Base-by-base conservation (phyloP, 2,113 vertebrate genomes). In the Eurystomus gularis region DNA sequence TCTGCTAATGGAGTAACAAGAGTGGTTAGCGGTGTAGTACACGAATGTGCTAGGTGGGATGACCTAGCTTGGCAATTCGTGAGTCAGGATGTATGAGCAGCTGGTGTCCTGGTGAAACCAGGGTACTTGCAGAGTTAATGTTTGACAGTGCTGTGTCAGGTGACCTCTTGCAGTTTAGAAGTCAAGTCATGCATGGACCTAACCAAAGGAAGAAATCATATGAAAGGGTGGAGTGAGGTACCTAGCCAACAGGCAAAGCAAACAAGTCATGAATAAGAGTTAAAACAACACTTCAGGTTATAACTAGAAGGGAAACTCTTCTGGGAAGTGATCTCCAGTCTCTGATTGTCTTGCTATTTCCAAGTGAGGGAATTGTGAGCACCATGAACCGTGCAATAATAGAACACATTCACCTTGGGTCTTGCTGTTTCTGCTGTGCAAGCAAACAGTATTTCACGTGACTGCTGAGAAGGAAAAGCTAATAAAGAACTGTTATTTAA, bases 401-500 rank as follows among this genome's bases (percentile, higher is more conserved):
- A 65, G 92, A 90, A 72, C 25, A 20, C 17, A 5, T 92, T 96
- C 77, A 91, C 73, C 91, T 93, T 89, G 77, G 77, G 60, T 82
- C 60, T 62, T 44, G 52, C 42, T 72, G 25, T 87, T 96, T 95
- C 77, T 94, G 77, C 93, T 89, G 61, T 72, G 83, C 44, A 93
- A 96, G 83, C 93, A 89, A 89, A 91, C 52, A 37, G 15, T 73
- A 64, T 66, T 94, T 94, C 81, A 88, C 44, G 16, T 93, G 89
- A 93, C 72, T 93, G 65, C 73, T 40, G 57, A 86, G 91, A 94
- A 86, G 86, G 80, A 96, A 95, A 94, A 91, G 48, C 81, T 94
- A 75, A 89, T 96, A 91, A 93, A 93, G 81, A 89, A 40, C 65
- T 84, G 65, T 88, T 96, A 64, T 86, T 89, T 95, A 93, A 84